Conservation (phyloP, 23 tunicate genomes). For the Pegea sp. region DNA sequence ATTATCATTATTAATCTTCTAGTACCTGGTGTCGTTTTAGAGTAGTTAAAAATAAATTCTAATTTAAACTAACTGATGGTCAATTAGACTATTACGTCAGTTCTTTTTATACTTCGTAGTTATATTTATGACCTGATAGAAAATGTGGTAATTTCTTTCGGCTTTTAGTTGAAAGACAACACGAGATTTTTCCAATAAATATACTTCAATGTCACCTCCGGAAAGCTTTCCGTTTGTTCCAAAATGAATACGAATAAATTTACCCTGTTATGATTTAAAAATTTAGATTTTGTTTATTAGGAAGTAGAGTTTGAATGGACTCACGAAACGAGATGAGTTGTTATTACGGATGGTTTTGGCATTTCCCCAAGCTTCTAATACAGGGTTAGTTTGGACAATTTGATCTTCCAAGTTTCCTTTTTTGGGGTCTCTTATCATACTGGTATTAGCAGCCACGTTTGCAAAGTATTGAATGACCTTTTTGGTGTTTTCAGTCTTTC, state of each 20-base stretch:
- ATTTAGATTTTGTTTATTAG: not conserved
- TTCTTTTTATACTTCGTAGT: too few relatives aligned
- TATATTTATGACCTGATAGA: conserved; percentile 58
- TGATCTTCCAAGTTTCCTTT: conserved; percentile 73
- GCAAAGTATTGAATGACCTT: conserved; percentile 98
- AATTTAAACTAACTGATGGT: too few relatives aligned
- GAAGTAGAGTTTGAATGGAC: conserved; percentile 3
- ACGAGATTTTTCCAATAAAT: conserved; percentile 82
- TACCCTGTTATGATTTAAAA: conserved; percentile 27
- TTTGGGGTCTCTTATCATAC: not conserved
- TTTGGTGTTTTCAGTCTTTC: conserved; percentile 97
- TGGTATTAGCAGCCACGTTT: conserved; percentile 51
- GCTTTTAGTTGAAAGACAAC: conserved; percentile 80
- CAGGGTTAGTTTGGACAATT: conserved; percentile 92
- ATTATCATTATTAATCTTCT: conserved; percentile 1
- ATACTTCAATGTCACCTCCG: conserved; percentile 95
- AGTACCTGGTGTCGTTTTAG: too few relatives aligned
- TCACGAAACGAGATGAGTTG: conserved; percentile 97
- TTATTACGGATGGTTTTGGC: conserved; percentile 95
- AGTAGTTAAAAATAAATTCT: too few relatives aligned
- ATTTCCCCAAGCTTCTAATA: conserved; percentile 95
- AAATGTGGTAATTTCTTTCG: conserved; percentile 88
- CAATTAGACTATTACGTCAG: too few relatives aligned
- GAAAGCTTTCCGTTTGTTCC: conserved; percentile 98
- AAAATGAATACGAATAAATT: conserved; percentile 95